Evolutionary conservation across 2,113 vertebrate species (phyloP), one percentile per base, ranked within the genome.

Genomic region (Triplophysa rosa): DNA sequence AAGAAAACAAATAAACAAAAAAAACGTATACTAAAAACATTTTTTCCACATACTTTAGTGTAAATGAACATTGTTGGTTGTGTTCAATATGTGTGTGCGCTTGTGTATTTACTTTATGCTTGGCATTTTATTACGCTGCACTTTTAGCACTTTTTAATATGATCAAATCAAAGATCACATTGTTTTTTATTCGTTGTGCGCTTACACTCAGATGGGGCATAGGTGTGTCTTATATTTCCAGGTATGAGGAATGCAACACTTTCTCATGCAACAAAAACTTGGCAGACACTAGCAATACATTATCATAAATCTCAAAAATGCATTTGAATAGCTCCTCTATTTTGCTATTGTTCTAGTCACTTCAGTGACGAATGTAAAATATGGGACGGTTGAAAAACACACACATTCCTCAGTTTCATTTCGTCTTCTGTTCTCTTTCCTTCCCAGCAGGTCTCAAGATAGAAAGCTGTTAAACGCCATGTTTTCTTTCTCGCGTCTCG

Each of bases 381-480:
- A 91, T 87, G 86, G 82, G 67, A 59, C 23, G 69, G 26, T 81
- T 83, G 58, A 78, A 81, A 78, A 79, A 86, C 79, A 64, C 83
- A 64, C 83, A 14, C 88, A 89, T 91, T 89, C 89, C 85, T 12
- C 66, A 54, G 24, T 82, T 77, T 74, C 80, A 73, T 75, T 77
- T 61, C 17, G 65, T 40, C 40, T 2, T 84, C 67, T 84, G 62
- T 8, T 7, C 33, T 37, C 33, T 6, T 63, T 59, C n/a, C 67
- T 81, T 77, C 75, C 64, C 33, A 88, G 86, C 91, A 84, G 89
- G 90, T 91, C 92, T 87, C 83, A 89, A 87, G 77, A 84, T 86
- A 89, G 77, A 59, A 82, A 59, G 82, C 82, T 87, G 87, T 59
- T 62, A 88, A 80, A 6, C 0, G 47, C 16, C 62, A 82, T 78